Evolutionary conservation across 2,797 vertebrate species (phyloP).

Genomic region (Pseudochromis fuscus): DNA sequence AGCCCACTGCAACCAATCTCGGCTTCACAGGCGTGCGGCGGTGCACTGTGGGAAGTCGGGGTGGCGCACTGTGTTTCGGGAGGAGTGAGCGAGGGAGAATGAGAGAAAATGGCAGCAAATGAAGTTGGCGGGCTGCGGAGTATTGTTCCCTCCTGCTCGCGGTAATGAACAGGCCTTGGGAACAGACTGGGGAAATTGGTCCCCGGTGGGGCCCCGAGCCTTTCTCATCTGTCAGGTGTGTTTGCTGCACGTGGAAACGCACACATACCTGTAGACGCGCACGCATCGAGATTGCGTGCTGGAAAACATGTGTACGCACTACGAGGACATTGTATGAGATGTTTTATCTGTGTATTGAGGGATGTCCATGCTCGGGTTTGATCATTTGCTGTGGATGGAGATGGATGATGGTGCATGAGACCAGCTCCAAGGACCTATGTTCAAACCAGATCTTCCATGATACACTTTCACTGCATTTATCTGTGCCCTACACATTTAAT

Average conservation of each 20-base stretch:
- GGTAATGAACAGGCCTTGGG: constrained; percentile 77
- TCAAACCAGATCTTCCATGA: constrained; percentile 28
- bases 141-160: constrained; percentile 75
- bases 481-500: constrained; percentile 3
- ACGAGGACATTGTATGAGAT: background rate
- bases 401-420: constrained; percentile 47
- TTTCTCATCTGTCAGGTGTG: constrained; percentile 69
- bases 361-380: constrained; percentile 13
- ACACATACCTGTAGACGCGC: constrained; percentile 16
- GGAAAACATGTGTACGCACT: background rate
- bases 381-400: constrained; percentile 46
- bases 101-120: constrained; percentile 78
- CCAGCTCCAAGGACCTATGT: constrained; percentile 30
- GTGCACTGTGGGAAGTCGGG: constrained; percentile 71
- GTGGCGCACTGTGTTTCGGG: constrained; percentile 45
- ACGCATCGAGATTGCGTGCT: constrained; percentile 16
- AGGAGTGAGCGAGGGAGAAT: constrained; percentile 44
- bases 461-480: constrained; percentile 11
- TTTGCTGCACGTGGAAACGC: constrained; percentile 27
- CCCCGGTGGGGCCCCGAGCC: constrained; percentile 54
- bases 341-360: constrained; percentile 2
- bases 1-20: constrained; percentile 76
- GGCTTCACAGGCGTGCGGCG: constrained; percentile 63
- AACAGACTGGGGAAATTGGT: constrained; percentile 77
- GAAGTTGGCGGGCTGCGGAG: constrained; percentile 71